A percentile compares a stretch with the other conserved stretches of the same genome.
Evolutionary conservation across 2,797 vertebrate species (phyloP).

Genomic region (Peromyscus nudipes): DNA sequence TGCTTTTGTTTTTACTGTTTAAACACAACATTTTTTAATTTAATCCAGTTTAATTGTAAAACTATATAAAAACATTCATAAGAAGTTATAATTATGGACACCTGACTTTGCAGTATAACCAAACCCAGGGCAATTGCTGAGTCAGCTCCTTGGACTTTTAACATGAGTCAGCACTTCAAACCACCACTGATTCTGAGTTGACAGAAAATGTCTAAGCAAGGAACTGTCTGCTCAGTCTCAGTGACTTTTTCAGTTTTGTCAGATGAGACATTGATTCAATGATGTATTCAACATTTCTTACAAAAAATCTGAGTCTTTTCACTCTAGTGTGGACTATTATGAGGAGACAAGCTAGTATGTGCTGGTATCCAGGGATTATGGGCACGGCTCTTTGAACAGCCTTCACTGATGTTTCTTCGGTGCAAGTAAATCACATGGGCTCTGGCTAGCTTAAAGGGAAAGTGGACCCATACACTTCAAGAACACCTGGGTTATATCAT

Average conservation of each 20-base stretch:
- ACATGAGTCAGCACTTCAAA: constrained; percentile 73
- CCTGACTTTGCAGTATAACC: constrained; percentile 28
- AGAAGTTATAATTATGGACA: constrained; percentile 39
- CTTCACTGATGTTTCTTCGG: not conserved
- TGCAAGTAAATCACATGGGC: constrained; percentile 30
- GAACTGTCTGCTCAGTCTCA: constrained; percentile 63
- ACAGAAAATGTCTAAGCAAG: constrained; percentile 61
- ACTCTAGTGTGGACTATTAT: constrained; percentile 36
- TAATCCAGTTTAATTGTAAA: constrained; percentile 44
- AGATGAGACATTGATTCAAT: constrained; percentile 66
- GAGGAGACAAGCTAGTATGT: constrained; percentile 36
- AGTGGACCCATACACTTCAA: not conserved
- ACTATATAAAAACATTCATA: not conserved
- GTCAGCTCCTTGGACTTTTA: constrained; percentile 39
- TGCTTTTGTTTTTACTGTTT: constrained; percentile 42
- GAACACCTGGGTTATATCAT: not conserved
- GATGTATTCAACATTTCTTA: constrained; percentile 77
- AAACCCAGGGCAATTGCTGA: not conserved
- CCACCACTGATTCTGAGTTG: constrained; percentile 36
- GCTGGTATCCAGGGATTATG: not conserved
- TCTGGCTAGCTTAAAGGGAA: constrained; percentile 49
- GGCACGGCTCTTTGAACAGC: not conserved
- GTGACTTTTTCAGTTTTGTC: constrained; percentile 68
- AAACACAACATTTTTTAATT: constrained; percentile 57
- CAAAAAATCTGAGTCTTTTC: constrained; percentile 71